Evolutionary conservation across 1,140 invertebrate genomes (phyloP).

Genomic region (Hypothenemus hampei): DNA sequence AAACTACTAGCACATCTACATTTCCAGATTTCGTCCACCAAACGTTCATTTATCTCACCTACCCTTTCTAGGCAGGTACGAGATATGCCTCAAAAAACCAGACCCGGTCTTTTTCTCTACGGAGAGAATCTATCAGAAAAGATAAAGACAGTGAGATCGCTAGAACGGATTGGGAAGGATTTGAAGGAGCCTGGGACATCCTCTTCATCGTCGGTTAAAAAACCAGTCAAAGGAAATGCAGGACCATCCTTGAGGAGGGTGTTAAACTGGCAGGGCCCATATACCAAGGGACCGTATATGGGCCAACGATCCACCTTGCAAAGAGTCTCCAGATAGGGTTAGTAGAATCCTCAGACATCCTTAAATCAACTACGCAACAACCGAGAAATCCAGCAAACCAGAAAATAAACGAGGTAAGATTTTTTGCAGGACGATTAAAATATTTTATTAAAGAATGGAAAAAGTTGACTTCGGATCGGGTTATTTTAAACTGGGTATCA

Average conservation of each 20-base stretch:
- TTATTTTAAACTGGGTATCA: slow-evolving; percentile 2
- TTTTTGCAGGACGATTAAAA: slow-evolving; percentile 1
- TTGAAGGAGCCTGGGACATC: too few species aligned
- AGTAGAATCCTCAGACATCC: not conserved
- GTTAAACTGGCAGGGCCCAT: too few species aligned
- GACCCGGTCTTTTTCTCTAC: not conserved
- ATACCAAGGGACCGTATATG: not conserved
- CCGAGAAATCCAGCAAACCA: too few species aligned
- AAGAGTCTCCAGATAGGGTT: too few species aligned
- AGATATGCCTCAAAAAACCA: not conserved
- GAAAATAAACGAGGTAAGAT: not conserved
- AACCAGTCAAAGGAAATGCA: not conserved
- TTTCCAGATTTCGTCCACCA: not conserved
- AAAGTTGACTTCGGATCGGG: not conserved
- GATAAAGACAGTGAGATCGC: not conserved
- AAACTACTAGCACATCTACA: not conserved
- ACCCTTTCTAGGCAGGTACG: not conserved
- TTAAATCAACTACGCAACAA: not conserved
- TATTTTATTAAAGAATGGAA: not conserved
- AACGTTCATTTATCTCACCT: not conserved
- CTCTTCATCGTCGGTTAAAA: too few species aligned
- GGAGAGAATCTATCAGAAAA: not conserved
- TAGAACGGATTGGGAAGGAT: slow-evolving; percentile 4
- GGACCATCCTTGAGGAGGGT: not conserved
- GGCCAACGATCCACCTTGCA: not conserved